phyloP scores from a whole-genome alignment of 1,140 invertebrate species.

The Lepidurus couesii region DNA sequence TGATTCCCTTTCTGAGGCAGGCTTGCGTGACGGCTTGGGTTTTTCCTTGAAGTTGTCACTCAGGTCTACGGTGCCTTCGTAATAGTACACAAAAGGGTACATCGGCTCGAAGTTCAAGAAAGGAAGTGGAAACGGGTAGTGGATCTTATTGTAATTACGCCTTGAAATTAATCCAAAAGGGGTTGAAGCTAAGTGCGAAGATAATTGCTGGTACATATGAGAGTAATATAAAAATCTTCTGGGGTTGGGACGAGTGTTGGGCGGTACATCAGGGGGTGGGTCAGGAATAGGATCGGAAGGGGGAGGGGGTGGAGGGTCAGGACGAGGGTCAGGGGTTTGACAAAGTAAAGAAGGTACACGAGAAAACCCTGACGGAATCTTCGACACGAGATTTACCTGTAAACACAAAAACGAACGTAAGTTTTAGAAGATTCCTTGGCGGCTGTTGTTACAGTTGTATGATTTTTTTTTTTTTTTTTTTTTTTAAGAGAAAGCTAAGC shows the following conservation, averaged over 20 bases:
- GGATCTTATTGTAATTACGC: not conserved
- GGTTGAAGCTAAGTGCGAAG: not conserved
- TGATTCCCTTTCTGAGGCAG: not conserved
- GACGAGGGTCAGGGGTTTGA: conserved; percentile 27
- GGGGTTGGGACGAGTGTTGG: conserved; percentile 5
- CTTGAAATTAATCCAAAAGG: not conserved
- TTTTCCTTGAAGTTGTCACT: not conserved
- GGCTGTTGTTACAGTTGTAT: too few relatives aligned
- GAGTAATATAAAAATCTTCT: not conserved
- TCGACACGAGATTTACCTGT: not conserved
- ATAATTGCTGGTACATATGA: not conserved
- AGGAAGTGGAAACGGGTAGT: not conserved
- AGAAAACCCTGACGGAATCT: not conserved
- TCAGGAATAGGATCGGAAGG: conserved; percentile 19
- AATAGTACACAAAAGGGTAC: not conserved
- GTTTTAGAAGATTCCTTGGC: not conserved
- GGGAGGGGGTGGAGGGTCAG: conserved; percentile 19
- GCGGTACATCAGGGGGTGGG: conserved; percentile 15
- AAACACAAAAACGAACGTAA: not conserved
- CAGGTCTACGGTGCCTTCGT: not conserved
- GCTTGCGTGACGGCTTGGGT: not conserved
- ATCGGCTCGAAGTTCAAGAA: not conserved
- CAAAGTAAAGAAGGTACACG: not conserved
- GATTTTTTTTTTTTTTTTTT: too few relatives aligned
- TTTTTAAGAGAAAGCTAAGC: not conserved